A percentile compares a stretch with the other conserved stretches of the same genome.
Conservation (phyloP, 2,888 invertebrate species). For the Ecdyonurus torrentis region DNA sequence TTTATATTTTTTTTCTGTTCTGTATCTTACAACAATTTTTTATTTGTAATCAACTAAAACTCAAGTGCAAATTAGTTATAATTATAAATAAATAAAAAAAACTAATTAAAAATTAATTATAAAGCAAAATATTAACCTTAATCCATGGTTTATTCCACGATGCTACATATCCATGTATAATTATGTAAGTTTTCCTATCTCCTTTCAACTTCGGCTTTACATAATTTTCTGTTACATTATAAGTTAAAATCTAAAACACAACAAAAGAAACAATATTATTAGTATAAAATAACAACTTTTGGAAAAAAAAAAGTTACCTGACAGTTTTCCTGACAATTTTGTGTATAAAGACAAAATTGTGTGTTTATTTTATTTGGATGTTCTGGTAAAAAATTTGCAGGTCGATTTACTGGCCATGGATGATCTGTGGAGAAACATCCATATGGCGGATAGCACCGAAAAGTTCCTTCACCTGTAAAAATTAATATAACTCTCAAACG, state of each 20-base stretch:
- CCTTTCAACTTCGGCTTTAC: conserved; percentile 42
- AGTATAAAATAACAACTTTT: neutral
- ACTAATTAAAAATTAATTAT: too few relatives aligned
- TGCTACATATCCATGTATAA: conserved; percentile 79
- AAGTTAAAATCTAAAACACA: too few relatives aligned
- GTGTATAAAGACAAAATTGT: conserved; percentile 40
- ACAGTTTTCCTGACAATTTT: conserved; percentile 27
- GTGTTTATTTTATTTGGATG: conserved; percentile 48
- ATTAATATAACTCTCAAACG: too few relatives aligned
- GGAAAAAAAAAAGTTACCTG: conserved; percentile 13
- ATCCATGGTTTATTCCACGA: conserved; percentile 70
- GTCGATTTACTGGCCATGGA: conserved; percentile 65
- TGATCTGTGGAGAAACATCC: conserved; percentile 67
- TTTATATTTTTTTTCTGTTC: too few relatives aligned
- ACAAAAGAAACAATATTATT: too few relatives aligned
- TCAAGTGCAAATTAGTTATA: neutral
- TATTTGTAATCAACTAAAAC: neutral
- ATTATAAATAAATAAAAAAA: neutral
- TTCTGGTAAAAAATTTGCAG: conserved; percentile 62
- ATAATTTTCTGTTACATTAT: conserved; percentile 47
- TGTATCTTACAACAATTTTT: too few relatives aligned
- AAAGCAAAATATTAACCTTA: conserved; percentile 25
- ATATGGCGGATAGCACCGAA: conserved; percentile 57
- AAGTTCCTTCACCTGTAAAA: conserved; percentile 3
- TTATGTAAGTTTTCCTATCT: conserved; percentile 47